Base-by-base conservation (phyloP, 2,113 vertebrate species). In the Tachysurus vachellii region DNA sequence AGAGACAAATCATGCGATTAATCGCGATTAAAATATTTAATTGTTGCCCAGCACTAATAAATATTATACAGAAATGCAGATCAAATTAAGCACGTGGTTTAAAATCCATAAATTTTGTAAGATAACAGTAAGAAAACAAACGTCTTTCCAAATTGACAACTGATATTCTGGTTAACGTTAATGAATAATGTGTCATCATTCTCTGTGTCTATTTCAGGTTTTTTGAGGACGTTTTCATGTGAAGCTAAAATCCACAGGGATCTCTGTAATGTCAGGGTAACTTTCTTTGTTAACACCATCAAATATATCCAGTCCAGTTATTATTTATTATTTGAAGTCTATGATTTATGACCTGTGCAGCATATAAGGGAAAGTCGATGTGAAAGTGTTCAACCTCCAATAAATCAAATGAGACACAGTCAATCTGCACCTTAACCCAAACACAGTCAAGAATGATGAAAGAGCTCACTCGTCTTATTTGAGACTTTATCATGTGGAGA, bases 301-400 rank as follows among this genome's bases (percentile, higher is more conserved):
- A 90, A 92, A 94, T 90, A 93, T 93, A 94, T 93, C 94, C 94
- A 95, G 94, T 95, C 94, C 93, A 95, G 95, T 95, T 94, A 94
- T 95, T 96, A 96, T 96, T 95, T 94, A 95, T 95, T 95, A 95
- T 92, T 91, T 93, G 90, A 93, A 93, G 91, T 84, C 93, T 87
- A 75, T 96, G 95, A 96, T 95, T 95, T 95, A 95, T 94, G 94
- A 94, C 94, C 93, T 90, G 94, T 94, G 94, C 93, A 93, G 93
- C 94, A 93, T 94, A 93, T 94, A 94, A 94, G 93, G 93, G 94
- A 95, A 96, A 96, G 94, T 93, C 92, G 91, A 95, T 95, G 94
- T 95, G 94, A 95, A 95, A 96, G 94, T 94, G 94, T 94, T 95
- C 94, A 95, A 95, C 94, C 94, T 94, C 93, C 93, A 94, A 95